Evolutionary conservation across 2,797 vertebrate genomes (phyloP).

Genomic region (Aldrovandia affinis): DNA sequence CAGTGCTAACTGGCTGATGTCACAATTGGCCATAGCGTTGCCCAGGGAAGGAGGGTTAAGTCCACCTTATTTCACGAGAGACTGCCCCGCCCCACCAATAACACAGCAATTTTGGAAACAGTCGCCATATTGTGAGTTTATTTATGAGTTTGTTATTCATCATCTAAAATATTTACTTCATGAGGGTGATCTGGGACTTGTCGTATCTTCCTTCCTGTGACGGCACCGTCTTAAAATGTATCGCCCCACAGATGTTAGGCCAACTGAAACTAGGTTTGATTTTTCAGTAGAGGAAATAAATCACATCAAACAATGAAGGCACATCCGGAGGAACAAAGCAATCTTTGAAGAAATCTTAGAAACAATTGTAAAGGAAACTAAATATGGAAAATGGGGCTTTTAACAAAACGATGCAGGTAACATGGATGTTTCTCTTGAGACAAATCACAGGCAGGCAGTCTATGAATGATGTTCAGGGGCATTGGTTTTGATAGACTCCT

Average conservation of each 20-base stretch:
- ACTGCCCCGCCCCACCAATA: not conserved
- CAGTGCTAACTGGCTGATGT: not conserved
- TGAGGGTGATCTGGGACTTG: conserved; percentile 34
- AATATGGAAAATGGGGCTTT: not conserved
- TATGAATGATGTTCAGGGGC: not conserved
- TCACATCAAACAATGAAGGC: not conserved
- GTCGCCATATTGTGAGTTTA: not conserved
- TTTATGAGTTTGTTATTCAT: not conserved
- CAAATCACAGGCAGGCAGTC: not conserved
- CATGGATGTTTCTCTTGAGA: not conserved
- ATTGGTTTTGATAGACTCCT: not conserved
- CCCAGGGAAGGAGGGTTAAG: not conserved
- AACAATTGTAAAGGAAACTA: not conserved
- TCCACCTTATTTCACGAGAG: not conserved
- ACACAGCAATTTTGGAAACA: not conserved
- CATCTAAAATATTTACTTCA: conserved; percentile 49
- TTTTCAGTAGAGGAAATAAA: not conserved
- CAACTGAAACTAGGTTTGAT: not conserved
- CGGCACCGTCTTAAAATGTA: conserved; percentile 30
- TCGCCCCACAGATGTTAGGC: not conserved
- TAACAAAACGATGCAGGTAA: not conserved
- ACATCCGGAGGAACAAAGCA: not conserved
- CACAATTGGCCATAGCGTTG: too few species aligned
- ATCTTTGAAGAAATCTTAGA: not conserved
- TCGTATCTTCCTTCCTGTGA: conserved; percentile 27